A percentile compares a stretch with the other conserved stretches of the same genome.
Conservation (phyloP, 1,140 invertebrate species). For the Saccostrea cuccullata region DNA sequence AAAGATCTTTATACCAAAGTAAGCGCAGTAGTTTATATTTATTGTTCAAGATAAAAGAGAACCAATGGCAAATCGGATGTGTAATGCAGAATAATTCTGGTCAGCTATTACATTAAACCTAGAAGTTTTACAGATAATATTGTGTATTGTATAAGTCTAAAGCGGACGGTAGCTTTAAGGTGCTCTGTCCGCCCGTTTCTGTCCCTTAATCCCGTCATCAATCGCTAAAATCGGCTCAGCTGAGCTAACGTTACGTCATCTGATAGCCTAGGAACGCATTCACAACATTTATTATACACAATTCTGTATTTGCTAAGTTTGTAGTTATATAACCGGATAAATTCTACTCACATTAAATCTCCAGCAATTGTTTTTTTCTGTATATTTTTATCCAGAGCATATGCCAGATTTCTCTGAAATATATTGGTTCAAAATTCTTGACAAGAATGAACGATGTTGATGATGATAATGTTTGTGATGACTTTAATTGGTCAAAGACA, state of each 20-base stretch:
- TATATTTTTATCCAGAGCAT: not conserved
- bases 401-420: not conserved
- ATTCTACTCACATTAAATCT: not conserved
- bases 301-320: slow-evolving; percentile 5
- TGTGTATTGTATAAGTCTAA: slow-evolving; percentile 15
- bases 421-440: no score
- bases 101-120: not conserved
- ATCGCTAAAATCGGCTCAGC: not conserved
- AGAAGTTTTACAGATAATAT: not conserved
- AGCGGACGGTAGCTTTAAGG: not conserved
- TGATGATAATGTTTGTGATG: no score
- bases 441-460: no score
- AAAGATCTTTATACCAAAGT: not conserved
- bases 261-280: not conserved
- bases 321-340: not conserved
- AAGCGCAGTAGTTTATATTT: not conserved
- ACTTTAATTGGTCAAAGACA: no score
- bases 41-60: not conserved
- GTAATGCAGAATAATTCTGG: not conserved
- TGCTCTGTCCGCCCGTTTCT: not conserved
- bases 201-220: not conserved
- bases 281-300: not conserved
- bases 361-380: not conserved
- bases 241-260: not conserved
- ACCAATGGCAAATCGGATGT: not conserved